Base-by-base conservation (phyloP, 2,797 vertebrate species). In the Ctenosaura bakeri region DNA sequence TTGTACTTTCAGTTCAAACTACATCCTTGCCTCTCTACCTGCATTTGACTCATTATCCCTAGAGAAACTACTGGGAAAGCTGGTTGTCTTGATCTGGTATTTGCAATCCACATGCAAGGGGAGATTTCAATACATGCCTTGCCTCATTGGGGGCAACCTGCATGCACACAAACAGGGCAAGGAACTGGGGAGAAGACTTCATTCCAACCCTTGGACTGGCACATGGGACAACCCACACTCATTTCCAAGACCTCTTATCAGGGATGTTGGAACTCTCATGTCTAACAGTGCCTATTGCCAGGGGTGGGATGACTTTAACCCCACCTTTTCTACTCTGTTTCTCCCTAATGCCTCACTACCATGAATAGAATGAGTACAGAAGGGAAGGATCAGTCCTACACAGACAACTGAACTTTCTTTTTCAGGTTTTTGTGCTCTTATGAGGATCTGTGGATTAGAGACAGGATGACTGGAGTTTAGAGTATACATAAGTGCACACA, bases 51-150 rank as follows among this genome's bases (percentile, higher is more conserved):
- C 91, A 95, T 95, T 95, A 95, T 88, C 71, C 90, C 91, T 93
- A 90, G 69, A 94, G 93, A 90, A 90, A 92, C 93, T 88, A 92
- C 90, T 94, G 94, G 92, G 94, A 93, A 94, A 94, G 71, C 92
- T 32, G 78, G 86, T 93, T 56, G 59, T 35, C 73, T 35, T 14
- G 24, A 54, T 32, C 46, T 14, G n/a, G 14, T 4, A 32, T 16
- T 50, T 46, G 77, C 42, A 71, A 52, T 54, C 46, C 6, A 3
- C 6, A 20, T 35, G 29, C 12, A 52, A n/a, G 56, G 26, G 6
- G 12, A 35, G 8, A 18, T 54, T 16, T 26, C 38, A 18, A 74
- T 46, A 26, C 29, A 46, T 38, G 35, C 3, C 26, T 22, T 66
- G n/a, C 84, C 18, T 38, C 18, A n/a, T 12, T 38, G 69, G 22